Conservation (phyloP, 2,888 invertebrate species). For the Patella caerulea region DNA sequence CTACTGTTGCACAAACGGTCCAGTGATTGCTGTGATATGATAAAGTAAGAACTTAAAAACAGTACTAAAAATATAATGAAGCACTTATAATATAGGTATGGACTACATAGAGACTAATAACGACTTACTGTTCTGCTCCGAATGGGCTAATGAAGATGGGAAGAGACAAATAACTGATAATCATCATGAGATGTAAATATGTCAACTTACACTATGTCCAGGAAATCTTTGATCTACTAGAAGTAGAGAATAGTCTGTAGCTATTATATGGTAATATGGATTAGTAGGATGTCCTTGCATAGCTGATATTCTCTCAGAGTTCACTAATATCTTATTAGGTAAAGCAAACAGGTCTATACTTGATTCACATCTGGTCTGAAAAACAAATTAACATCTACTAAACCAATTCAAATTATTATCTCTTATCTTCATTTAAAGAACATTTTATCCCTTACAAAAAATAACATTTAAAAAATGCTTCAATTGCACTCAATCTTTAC, state of each 20-base stretch:
- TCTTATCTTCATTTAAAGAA: background rate
- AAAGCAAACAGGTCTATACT: slow-evolving; percentile 52
- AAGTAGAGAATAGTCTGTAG: slow-evolving; percentile 53
- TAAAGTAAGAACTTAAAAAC: too few relatives aligned
- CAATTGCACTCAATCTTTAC: too few relatives aligned
- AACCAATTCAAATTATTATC: background rate
- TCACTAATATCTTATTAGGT: slow-evolving; percentile 43
- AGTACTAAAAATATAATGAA: too few relatives aligned
- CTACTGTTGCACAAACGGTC: too few relatives aligned
- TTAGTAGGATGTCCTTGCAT: slow-evolving; percentile 35
- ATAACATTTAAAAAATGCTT: background rate
- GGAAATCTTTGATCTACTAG: slow-evolving; percentile 59
- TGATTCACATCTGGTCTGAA: slow-evolving; percentile 31
- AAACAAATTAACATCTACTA: slow-evolving; percentile 1
- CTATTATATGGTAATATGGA: slow-evolving; percentile 50
- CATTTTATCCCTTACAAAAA: background rate
- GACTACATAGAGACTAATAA: too few relatives aligned
- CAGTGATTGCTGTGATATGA: too few relatives aligned
- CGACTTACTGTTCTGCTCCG: too few relatives aligned
- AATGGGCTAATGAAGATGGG: too few relatives aligned
- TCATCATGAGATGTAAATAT: too few relatives aligned
- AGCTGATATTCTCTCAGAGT: slow-evolving; percentile 45
- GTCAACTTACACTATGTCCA: slow-evolving; percentile 48
- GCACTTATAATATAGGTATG: too few relatives aligned
- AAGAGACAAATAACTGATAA: too few relatives aligned